Evolutionary conservation across 2,113 vertebrate species (phyloP).

Genomic region (Polypterus bichir): DNA sequence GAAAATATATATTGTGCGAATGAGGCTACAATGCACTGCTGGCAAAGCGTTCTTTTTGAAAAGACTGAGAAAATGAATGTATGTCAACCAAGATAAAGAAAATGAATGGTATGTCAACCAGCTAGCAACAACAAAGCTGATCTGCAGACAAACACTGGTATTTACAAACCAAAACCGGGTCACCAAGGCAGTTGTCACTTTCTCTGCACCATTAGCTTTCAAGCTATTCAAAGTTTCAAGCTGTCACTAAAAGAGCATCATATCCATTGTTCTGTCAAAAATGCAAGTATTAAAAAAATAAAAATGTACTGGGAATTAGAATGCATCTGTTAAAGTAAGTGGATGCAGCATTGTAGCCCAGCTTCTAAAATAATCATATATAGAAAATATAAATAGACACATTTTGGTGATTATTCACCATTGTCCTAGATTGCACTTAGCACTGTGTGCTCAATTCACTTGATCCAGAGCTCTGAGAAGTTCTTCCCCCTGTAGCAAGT

Average conservation of each 20-base stretch:
- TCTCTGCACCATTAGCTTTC: background rate
- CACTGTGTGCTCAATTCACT: constrained; percentile 64
- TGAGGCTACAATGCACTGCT: constrained; percentile 65
- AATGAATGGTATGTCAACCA: constrained; percentile 22
- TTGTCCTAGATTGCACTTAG: constrained; percentile 64
- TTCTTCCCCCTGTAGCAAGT: constrained; percentile 89
- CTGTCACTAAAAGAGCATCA: background rate
- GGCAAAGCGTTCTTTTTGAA: constrained; percentile 52
- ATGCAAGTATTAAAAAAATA: constrained; percentile 45
- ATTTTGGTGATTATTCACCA: constrained; percentile 68
- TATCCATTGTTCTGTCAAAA: constrained; percentile 13
- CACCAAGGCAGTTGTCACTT: too few species aligned
- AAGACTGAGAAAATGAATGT: constrained; percentile 23
- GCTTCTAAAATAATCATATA: constrained; percentile 64
- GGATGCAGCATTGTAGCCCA: constrained; percentile 70
- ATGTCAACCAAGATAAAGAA: constrained; percentile 33
- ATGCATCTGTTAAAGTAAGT: constrained; percentile 47
- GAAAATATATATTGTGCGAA: constrained; percentile 75
- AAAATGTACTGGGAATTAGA: constrained; percentile 49
- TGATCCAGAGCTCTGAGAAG: constrained; percentile 87
- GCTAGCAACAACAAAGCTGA: background rate
- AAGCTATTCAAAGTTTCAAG: background rate
- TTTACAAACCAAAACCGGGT: background rate
- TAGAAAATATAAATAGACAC: constrained; percentile 82
- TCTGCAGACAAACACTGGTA: background rate